Evolutionary conservation across 2,797 vertebrate species (phyloP).

Genomic region (Xenopus petersii): DNA sequence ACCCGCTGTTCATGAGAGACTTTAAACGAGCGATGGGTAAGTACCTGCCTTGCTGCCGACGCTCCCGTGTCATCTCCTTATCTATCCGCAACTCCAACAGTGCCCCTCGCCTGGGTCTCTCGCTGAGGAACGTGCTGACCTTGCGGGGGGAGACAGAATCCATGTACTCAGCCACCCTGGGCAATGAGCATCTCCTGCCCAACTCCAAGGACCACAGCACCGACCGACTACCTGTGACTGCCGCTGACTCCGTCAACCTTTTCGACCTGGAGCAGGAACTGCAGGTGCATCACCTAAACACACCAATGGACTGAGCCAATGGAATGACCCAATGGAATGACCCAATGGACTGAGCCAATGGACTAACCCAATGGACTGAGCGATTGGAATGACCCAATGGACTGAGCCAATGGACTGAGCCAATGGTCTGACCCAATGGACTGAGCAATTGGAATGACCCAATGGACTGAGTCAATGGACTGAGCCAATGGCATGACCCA

Average conservation of each 20-base stretch:
- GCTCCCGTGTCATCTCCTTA: conserved; percentile 78
- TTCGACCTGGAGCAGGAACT: conserved; percentile 66
- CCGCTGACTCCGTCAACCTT: conserved; percentile 66
- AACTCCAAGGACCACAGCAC: not conserved
- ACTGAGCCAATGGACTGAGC: no score
- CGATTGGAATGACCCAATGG: no score
- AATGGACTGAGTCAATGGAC: no score
- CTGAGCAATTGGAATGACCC: no score
- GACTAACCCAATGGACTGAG: no score
- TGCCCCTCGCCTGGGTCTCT: conserved; percentile 57
- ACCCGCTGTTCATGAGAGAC: conserved; percentile 96
- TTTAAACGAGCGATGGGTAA: conserved; percentile 90
- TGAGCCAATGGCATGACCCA: no score
- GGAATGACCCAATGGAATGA: no score
- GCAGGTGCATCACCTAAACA: conserved; percentile 69
- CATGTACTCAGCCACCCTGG: conserved; percentile 61
- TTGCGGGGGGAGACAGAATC: conserved; percentile 71
- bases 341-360: no score
- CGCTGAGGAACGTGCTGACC: conserved; percentile 63
- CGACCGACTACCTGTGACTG: conserved; percentile 56
- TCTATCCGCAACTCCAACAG: conserved; percentile 91
- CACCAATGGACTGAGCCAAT: conserved; percentile 65
- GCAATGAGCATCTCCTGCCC: conserved; percentile 52
- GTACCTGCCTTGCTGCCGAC: conserved; percentile 80
- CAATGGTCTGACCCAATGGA: no score